A percentile compares a stretch with the other conserved stretches of the same genome.
Conservation (phyloP, 2,113 vertebrate genomes). For the Sceloporus undulatus region DNA sequence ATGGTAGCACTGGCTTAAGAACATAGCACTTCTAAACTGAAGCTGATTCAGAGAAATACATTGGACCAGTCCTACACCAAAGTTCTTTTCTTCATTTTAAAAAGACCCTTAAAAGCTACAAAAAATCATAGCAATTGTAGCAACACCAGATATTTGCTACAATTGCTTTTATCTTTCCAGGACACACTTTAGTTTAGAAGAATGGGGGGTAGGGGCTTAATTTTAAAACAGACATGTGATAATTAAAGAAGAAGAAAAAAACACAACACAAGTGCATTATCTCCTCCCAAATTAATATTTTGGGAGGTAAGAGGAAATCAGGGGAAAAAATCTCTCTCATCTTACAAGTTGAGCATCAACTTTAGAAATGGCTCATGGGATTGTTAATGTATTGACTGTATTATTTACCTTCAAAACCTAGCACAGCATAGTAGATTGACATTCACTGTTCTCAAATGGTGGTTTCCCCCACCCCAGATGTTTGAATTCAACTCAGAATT, state of each 20-base stretch:
- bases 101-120: slow-evolving; percentile 42
- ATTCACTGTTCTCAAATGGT: neutral
- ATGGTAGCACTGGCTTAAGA: slow-evolving; percentile 31
- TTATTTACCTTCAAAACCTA: neutral
- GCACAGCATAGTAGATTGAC: neutral
- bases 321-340: neutral
- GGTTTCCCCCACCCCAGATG: neutral
- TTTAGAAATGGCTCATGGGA: too few relatives aligned
- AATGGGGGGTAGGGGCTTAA: rapidly evolving
- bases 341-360: neutral
- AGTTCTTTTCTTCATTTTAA: slow-evolving; percentile 42
- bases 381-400: too few relatives aligned
- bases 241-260: neutral
- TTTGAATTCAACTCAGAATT: neutral
- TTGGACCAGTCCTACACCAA: slow-evolving; percentile 26
- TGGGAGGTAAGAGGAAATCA: neutral
- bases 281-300: slow-evolving; percentile 15
- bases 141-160: neutral
- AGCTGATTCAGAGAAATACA: slow-evolving; percentile 18
- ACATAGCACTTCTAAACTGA: slow-evolving; percentile 25
- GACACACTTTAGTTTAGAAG: neutral
- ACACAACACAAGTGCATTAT: too few relatives aligned
- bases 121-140: slow-evolving; percentile 15
- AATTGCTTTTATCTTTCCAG: slow-evolving; percentile 25
- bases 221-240: neutral